A percentile compares a stretch with the other conserved stretches of the same genome.
Evolutionary conservation across 2,888 invertebrate genomes (phyloP).

Genomic region (Vesta saturnalis): DNA sequence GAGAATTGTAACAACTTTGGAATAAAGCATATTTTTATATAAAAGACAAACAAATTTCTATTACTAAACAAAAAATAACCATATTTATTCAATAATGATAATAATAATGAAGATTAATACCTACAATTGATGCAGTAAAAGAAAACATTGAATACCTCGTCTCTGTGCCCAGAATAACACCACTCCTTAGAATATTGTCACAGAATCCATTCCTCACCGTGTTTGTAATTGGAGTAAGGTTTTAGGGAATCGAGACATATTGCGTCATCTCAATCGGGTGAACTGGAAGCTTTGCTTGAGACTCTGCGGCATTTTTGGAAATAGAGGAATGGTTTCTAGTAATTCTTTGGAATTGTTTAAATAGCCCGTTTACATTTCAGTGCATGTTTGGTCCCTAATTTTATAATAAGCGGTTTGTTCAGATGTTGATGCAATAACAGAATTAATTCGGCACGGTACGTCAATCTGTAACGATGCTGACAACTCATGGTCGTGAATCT

Average conservation of each 20-base stretch:
- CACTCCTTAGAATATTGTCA: neutral
- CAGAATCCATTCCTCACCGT: neutral
- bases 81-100: neutral
- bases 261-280: neutral
- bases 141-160: neutral
- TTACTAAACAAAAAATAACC: neutral
- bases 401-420: too few species aligned
- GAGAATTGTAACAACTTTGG: neutral
- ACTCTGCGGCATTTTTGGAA: neutral
- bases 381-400: neutral
- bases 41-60: neutral
- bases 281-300: neutral
- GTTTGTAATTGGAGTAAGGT: neutral
- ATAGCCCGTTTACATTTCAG: neutral
- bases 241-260: neutral
- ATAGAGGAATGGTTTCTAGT: neutral
- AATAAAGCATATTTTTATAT: neutral
- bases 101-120: neutral
- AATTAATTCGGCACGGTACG: too few species aligned
- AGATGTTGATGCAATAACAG: too few species aligned
- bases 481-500: neutral
- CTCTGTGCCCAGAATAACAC: neutral
- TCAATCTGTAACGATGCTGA: neutral
- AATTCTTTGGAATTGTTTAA: conserved; percentile 3
- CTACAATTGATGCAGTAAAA: neutral